Conservation (phyloP, 2,797 vertebrate species). For the Harpagifer antarcticus region DNA sequence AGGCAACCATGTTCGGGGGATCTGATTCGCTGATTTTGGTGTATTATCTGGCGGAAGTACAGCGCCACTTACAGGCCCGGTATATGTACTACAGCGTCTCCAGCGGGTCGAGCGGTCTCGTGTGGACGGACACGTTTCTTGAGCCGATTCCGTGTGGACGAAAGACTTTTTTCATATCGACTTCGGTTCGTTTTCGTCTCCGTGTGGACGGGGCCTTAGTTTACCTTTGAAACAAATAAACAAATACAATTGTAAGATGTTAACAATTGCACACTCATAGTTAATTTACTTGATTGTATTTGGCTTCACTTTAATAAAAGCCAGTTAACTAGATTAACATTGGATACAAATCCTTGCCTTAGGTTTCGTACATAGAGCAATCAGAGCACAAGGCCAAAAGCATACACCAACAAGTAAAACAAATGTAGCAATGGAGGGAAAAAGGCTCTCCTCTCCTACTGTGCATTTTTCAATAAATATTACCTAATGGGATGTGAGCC, state of each 20-base stretch:
- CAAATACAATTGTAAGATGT: neutral
- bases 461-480: conserved; percentile 51
- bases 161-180: too few species aligned
- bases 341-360: conserved; percentile 25
- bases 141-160: too few species aligned
- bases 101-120: too few species aligned
- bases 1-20: too few species aligned
- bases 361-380: conserved; percentile 26
- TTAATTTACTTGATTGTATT: neutral
- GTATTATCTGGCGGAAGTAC: too few species aligned
- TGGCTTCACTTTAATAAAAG: neutral
- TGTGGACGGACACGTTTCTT: too few species aligned
- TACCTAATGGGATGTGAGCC: conserved; percentile 47
- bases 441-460: conserved; percentile 22
- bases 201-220: neutral
- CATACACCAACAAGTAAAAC: conserved; percentile 36
- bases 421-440: conserved; percentile 48
- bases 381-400: conserved; percentile 1
- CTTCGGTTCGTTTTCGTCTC: too few species aligned
- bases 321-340: conserved; percentile 4
- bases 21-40: too few species aligned
- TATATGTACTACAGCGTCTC: too few species aligned
- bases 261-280: neutral
- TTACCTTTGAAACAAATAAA: neutral
- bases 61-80: too few species aligned